phyloP scores from a whole-genome alignment of 2,888 invertebrate species.

The Epiblema foenella region DNA sequence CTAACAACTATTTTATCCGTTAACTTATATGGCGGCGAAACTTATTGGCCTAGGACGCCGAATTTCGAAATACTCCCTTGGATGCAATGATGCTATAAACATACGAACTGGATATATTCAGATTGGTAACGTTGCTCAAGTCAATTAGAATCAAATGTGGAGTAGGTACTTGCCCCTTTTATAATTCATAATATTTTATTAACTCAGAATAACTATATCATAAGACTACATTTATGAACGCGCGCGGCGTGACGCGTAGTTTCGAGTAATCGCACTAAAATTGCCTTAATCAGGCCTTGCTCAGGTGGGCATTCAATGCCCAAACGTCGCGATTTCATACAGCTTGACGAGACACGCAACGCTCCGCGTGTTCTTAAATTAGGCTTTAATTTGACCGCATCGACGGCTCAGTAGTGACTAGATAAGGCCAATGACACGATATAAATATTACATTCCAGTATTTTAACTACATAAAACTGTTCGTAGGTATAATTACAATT shows the following conservation, averaged over 20 bases:
- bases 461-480: conserved; percentile 5
- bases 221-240: neutral
- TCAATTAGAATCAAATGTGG: conserved; percentile 58
- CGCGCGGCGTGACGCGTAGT: neutral
- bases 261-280: neutral
- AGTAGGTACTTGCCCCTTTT: conserved; percentile 10
- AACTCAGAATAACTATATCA: neutral
- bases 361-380: neutral
- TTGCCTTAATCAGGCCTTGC: neutral
- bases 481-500: no score
- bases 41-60: no score
- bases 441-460: conserved; percentile 11
- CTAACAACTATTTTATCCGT: no score
- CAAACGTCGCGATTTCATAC: no score
- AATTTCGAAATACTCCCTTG: no score
- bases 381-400: neutral
- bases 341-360: neutral
- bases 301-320: no score
- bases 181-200: neutral
- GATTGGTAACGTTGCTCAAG: conserved; percentile 61
- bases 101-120: conserved; percentile 1
- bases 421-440: conserved; percentile 2
- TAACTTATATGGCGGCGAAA: no score
- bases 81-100: neutral
- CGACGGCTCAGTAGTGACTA: conserved; percentile 7